phyloP scores from a whole-genome alignment of 2,113 vertebrate genomes.

The Phylloscopus trochilus region DNA sequence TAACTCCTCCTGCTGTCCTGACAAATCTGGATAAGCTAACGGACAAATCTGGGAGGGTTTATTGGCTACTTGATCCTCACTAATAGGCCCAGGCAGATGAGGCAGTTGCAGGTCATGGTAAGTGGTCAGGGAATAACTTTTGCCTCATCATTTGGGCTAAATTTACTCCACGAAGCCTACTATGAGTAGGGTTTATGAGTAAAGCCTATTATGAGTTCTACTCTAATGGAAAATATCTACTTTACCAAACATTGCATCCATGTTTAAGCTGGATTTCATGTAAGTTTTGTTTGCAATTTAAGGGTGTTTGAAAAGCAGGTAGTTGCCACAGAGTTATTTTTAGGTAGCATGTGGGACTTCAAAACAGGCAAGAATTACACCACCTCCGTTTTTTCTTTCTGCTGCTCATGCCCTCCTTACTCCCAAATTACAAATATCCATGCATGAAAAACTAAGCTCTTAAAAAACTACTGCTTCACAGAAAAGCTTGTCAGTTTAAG shows the following conservation, averaged over 20 bases:
- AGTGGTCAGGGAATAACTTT: not conserved
- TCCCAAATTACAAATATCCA: not conserved
- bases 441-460: not conserved
- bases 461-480: not conserved
- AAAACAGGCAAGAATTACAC: not conserved
- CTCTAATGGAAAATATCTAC: not conserved
- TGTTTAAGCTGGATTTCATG: not conserved
- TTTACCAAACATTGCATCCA: not conserved
- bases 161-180: not conserved
- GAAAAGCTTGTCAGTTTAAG: not conserved
- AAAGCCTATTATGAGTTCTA: not conserved
- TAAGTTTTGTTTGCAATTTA: not conserved
- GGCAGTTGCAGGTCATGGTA: not conserved
- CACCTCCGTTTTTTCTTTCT: not conserved
- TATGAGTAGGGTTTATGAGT: too few relatives aligned
- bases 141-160: not conserved
- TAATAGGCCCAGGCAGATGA: not conserved
- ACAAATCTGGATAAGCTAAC: not conserved
- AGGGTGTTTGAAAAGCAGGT: not conserved
- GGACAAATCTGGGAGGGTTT: not conserved
- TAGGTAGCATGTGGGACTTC: not conserved
- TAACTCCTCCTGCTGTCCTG: not conserved
- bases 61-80: not conserved
- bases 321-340: not conserved
- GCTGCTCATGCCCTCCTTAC: not conserved